Evolutionary conservation across 2,888 invertebrate genomes (phyloP).

Genomic region (Lepas anatifera): DNA sequence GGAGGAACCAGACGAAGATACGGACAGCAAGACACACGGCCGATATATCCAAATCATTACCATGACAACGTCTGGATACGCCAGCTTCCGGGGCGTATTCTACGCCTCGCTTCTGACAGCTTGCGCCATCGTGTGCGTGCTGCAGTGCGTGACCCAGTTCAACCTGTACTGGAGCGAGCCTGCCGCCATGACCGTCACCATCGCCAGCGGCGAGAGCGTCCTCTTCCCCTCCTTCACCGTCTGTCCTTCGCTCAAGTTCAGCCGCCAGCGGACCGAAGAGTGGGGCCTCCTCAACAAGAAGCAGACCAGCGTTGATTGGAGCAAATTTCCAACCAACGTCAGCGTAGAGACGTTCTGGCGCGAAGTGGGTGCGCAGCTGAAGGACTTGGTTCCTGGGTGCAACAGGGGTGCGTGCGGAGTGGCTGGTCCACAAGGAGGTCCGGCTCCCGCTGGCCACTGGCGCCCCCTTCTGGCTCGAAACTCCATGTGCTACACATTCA

Average conservation of each 20-base stretch:
- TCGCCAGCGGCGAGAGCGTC: background rate
- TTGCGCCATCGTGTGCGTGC: background rate
- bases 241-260: background rate
- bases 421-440: background rate
- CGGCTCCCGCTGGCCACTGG: background rate
- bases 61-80: too few relatives aligned
- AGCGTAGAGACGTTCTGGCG: background rate
- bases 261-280: background rate
- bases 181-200: conserved; percentile 7
- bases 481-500: conserved; percentile 4
- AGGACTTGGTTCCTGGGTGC: background rate
- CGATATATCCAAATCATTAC: too few relatives aligned
- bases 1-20: too few relatives aligned
- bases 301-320: background rate
- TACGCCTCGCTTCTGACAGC: background rate
- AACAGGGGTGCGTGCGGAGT: background rate
- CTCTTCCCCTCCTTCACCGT: conserved; percentile 2
- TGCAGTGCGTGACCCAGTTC: conserved; percentile 2
- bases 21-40: too few relatives aligned
- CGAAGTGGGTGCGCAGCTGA: background rate
- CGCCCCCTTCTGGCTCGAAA: background rate
- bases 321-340: background rate
- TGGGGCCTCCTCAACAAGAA: background rate
- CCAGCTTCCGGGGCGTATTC: background rate
- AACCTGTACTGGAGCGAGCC: conserved; percentile 8